Percentiles rank a stretch among this genome's conserved stretches.
Conservation (phyloP, 2,888 invertebrate species). For the Acanthosoma haemorrhoidale region DNA sequence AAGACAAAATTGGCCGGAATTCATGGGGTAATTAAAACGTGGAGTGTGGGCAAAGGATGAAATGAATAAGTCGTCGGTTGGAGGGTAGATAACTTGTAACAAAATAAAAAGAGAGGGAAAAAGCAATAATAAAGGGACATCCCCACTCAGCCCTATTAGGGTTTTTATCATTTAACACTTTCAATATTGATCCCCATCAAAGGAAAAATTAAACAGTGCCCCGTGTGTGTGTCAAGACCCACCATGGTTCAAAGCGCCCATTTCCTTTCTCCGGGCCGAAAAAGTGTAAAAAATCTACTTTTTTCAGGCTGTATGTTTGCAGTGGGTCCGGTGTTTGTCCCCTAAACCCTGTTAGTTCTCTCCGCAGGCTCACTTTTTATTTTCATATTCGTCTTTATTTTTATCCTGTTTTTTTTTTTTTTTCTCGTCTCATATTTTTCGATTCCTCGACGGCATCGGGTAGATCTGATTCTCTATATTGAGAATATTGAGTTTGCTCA, state of each 20-base stretch:
- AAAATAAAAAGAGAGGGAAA: not conserved
- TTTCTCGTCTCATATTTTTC: not conserved
- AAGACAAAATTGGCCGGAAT: not conserved
- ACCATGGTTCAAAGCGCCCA: constrained; percentile 14
- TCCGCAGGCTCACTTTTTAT: not conserved
- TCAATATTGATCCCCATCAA: constrained; percentile 25
- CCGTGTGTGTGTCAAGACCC: constrained; percentile 8
- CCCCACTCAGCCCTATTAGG: constrained; percentile 13
- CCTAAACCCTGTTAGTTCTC: constrained; percentile 7
- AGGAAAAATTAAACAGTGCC: constrained; percentile 27
- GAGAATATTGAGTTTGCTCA: no score
- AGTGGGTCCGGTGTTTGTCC: not conserved
- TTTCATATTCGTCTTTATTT: not conserved
- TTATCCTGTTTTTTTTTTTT: not conserved
- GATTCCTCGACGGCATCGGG: not conserved
- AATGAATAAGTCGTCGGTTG: not conserved
- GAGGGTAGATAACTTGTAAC: constrained; percentile 20
- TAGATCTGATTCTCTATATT: constrained; percentile 6
- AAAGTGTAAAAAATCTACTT: constrained; percentile 10
- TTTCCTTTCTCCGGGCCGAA: not conserved
- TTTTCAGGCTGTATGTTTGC: not conserved
- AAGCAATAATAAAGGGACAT: constrained; percentile 13
- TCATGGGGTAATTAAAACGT: not conserved
- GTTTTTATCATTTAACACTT: constrained; percentile 29
- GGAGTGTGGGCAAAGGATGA: not conserved